Conservation (phyloP, 2,888 invertebrate species). For the Diarsia mendica region DNA sequence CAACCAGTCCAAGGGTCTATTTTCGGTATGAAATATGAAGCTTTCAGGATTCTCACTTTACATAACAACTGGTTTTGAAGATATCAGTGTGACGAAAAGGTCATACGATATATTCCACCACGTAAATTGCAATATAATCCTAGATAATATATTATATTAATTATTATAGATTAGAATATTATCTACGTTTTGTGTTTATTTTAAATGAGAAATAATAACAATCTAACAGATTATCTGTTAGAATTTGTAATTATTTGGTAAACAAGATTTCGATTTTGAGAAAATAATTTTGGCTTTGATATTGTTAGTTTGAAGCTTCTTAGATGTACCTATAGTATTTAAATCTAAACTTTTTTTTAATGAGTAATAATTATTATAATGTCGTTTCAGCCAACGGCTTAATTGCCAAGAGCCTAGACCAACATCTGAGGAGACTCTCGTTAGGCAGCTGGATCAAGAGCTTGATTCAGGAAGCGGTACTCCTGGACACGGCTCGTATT, state of each 20-base stretch:
- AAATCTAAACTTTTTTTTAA: too few species aligned
- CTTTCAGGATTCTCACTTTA: neutral
- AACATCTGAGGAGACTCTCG: too few species aligned
- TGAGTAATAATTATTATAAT: too few species aligned
- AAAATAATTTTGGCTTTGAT: neutral
- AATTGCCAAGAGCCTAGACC: too few species aligned
- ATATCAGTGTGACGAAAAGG: neutral
- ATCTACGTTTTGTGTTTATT: neutral
- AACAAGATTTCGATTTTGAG: neutral
- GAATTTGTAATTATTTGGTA: neutral
- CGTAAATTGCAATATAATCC: neutral
- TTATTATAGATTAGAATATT: neutral
- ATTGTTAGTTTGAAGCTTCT: neutral
- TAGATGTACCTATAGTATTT: too few species aligned
- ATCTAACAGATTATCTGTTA: too few species aligned
- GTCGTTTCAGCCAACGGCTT: too few species aligned
- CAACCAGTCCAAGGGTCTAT: too few species aligned
- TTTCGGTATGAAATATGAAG: neutral
- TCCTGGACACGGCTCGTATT: too few species aligned
- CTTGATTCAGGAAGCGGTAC: too few species aligned
- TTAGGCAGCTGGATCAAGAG: too few species aligned
- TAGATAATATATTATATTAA: conserved; percentile 4
- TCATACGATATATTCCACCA: neutral
- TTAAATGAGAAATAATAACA: neutral
- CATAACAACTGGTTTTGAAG: neutral